Evolutionary conservation across 2,888 invertebrate species (phyloP).

Genomic region (Criorhina ranunculi): DNA sequence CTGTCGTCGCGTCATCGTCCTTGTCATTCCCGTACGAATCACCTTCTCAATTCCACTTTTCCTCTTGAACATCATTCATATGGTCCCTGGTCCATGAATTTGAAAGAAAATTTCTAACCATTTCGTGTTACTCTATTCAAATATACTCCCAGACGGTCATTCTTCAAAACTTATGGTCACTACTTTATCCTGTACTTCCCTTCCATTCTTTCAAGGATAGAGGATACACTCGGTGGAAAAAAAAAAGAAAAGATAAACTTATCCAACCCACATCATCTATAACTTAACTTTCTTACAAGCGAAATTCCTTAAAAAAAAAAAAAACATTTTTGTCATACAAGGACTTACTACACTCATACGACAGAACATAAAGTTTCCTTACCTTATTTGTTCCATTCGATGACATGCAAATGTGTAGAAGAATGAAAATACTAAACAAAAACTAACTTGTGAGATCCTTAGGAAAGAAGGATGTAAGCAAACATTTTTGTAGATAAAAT

Average conservation of each 20-base stretch:
- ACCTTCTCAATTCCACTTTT: too few species aligned
- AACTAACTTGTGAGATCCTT: neutral
- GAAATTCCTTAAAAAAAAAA: neutral
- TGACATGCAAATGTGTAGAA: slow-evolving; percentile 18
- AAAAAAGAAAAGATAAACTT: too few species aligned
- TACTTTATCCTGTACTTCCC: too few species aligned
- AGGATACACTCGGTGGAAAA: too few species aligned
- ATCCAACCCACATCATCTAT: slow-evolving; percentile 4
- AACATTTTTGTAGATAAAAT: neutral
- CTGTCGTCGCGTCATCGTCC: too few species aligned
- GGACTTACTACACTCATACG: neutral
- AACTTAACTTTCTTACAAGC: neutral
- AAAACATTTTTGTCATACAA: neutral
- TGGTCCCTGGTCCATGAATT: too few species aligned
- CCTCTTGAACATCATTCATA: too few species aligned
- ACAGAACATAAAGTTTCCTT: neutral
- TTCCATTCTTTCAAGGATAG: too few species aligned
- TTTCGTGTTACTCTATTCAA: too few species aligned
- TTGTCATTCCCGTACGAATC: too few species aligned
- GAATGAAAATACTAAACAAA: neutral
- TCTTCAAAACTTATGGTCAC: too few species aligned
- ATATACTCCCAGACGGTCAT: neutral
- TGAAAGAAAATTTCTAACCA: too few species aligned
- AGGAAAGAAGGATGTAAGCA: neutral
- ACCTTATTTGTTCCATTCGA: slow-evolving; percentile 11